Evolutionary conservation across 2,888 invertebrate species (phyloP).

Genomic region (Miltochrista miniata): DNA sequence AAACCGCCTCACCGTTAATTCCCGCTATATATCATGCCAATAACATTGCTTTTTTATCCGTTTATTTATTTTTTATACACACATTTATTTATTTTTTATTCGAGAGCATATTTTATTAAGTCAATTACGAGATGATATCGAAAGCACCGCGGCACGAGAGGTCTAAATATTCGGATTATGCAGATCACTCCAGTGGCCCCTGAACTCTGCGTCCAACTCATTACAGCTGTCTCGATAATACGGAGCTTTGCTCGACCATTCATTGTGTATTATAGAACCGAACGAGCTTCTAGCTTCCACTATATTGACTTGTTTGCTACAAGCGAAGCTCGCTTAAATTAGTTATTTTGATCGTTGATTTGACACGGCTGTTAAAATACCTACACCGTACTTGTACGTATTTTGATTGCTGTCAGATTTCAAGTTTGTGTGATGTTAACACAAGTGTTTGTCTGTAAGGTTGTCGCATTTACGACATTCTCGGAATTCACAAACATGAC

Average conservation of each 20-base stretch:
- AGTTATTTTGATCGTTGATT: no score
- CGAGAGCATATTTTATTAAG: slow-evolving; percentile 29
- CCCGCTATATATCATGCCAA: slow-evolving; percentile 8
- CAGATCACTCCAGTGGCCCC: slow-evolving; percentile 36
- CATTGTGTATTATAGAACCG: slow-evolving; percentile 4
- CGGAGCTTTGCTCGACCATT: slow-evolving; percentile 1
- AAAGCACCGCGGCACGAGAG: not conserved
- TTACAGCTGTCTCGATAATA: slow-evolving; percentile 10
- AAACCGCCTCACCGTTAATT: slow-evolving; percentile 1
- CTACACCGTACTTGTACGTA: not conserved
- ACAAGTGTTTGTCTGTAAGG: not conserved
- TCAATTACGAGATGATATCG: slow-evolving; percentile 21
- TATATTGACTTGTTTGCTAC: not conserved
- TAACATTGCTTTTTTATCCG: slow-evolving; percentile 16
- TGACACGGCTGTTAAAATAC: no score
- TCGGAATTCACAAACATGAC: not conserved
- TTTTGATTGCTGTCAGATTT: not conserved
- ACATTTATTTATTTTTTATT: slow-evolving; percentile 19
- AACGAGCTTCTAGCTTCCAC: not conserved
- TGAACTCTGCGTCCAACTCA: slow-evolving; percentile 12
- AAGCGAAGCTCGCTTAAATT: not conserved
- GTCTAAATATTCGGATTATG: slow-evolving; percentile 30
- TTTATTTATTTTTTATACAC: slow-evolving; percentile 19
- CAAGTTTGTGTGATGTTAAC: slow-evolving; percentile 6
- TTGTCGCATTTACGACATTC: not conserved